These are phyloP conservation scores for Celastrina argiolus DNA, from an alignment of 2,888 invertebrate genomes.

Conservation along the genomic window DNA sequence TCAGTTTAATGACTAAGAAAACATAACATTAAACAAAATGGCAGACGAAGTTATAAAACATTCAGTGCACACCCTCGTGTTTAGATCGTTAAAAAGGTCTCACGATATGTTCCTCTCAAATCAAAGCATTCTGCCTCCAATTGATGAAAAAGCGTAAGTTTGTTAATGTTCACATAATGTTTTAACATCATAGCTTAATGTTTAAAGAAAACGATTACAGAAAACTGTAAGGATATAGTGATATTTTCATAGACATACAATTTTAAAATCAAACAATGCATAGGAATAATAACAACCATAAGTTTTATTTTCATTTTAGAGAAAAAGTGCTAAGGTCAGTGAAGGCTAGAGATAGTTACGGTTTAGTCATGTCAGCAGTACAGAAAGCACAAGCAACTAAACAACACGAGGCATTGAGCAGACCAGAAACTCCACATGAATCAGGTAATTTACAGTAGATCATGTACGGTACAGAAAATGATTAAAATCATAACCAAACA, in stretches of 20 bases:
- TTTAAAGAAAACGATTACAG: background rate
- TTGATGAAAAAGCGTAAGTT: conserved; percentile 90
- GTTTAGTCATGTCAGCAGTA: conserved; percentile 88
- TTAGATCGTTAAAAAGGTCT: conserved; percentile 96
- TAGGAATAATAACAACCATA: background rate
- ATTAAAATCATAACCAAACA: too few relatives aligned
- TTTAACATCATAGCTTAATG: background rate
- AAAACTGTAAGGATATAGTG: too few relatives aligned
- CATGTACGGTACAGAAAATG: too few relatives aligned
- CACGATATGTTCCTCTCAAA: conserved; percentile 98
- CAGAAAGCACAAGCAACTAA: conserved; percentile 81
- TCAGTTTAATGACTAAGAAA: conserved; percentile 29
- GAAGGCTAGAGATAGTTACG: conserved; percentile 92
- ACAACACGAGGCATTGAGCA: conserved; percentile 53
- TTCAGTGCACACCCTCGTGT: conserved; percentile 97
- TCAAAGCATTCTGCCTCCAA: conserved; percentile 89
- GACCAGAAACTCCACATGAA: conserved; percentile 60
- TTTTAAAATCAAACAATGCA: background rate
- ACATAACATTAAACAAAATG: conserved; percentile 48
- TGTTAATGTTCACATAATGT: background rate
- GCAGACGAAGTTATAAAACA: conserved; percentile 94
- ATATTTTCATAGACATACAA: too few relatives aligned
- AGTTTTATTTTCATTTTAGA: conserved; percentile 58
- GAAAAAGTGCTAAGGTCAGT: conserved; percentile 84
- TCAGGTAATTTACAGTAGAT: conserved; percentile 44